Conservation (phyloP, 1,140 invertebrate species). For the Drosophila subobscura region DNA sequence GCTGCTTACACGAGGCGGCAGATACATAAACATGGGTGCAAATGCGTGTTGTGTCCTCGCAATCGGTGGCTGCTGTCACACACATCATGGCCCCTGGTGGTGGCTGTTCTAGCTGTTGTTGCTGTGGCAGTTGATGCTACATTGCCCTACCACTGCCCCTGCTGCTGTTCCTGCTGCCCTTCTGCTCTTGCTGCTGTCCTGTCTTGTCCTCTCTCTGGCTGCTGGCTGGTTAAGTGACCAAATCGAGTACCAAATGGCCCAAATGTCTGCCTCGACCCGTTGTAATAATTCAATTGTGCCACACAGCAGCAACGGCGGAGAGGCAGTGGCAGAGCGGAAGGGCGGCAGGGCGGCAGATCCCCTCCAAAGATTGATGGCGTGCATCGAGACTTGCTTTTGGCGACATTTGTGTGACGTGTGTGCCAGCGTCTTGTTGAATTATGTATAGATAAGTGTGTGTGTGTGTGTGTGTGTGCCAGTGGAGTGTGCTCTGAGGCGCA, state of each 20-base stretch:
- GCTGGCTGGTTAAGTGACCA: conserved; percentile 70
- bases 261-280: conserved; percentile 66
- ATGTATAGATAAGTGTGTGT: conserved; percentile 49
- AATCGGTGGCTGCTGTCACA: conserved; percentile 21
- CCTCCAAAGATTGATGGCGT: conserved; percentile 78
- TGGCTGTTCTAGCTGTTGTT: conserved; percentile 24
- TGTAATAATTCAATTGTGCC: conserved; percentile 83
- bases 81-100: neutral
- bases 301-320: conserved; percentile 4
- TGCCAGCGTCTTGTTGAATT: conserved; percentile 70
- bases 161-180: conserved; percentile 10
- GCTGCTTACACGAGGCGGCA: conserved; percentile 3
- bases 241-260: conserved; percentile 55
- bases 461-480: conserved; percentile 6
- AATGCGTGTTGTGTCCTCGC: conserved; percentile 61
- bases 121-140: conserved; percentile 6
- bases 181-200: conserved; percentile 15
- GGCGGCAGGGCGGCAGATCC: neutral
- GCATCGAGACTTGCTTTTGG: conserved; percentile 74
- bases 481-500: conserved; percentile 62
- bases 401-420: conserved; percentile 79
- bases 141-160: neutral
- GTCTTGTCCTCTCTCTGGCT: conserved; percentile 24
- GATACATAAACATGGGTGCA: conserved; percentile 66
- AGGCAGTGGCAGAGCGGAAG: conserved; percentile 4